Conservation (phyloP, 2,888 invertebrate genomes). For the Synanthedon formicaeformis region DNA sequence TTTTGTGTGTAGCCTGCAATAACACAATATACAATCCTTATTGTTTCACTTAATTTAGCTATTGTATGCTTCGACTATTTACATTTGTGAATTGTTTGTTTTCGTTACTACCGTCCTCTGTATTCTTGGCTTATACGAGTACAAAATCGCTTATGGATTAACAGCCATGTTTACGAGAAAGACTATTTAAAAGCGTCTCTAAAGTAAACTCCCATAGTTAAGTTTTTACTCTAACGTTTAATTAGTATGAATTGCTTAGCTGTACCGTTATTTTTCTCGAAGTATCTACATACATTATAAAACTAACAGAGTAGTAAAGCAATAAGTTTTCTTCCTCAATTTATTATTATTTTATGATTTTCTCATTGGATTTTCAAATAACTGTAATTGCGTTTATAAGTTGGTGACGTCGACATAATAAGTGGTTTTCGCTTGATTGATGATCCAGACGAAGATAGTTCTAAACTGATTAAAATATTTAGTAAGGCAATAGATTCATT, state of each 20-base stretch:
- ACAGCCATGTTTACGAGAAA: not conserved
- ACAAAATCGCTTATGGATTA: not conserved
- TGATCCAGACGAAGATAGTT: conserved; percentile 35
- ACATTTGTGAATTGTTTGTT: conserved; percentile 47
- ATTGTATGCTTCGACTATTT: conserved; percentile 60
- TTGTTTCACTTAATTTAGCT: conserved; percentile 66
- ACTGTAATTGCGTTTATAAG: conserved; percentile 30
- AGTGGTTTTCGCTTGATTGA: conserved; percentile 53
- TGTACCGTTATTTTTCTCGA: conserved; percentile 9
- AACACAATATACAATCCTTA: conserved; percentile 62
- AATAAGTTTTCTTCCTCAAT: not conserved
- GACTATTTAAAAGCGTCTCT: not conserved
- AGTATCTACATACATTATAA: not conserved
- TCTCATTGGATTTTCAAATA: conserved; percentile 27
- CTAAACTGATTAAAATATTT: conserved; percentile 50
- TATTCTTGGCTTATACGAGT: not conserved
- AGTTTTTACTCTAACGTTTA: conserved; percentile 6
- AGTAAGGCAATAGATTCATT: conserved; percentile 24
- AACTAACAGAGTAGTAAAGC: not conserved
- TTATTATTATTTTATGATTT: conserved; percentile 18
- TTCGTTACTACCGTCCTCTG: conserved; percentile 21
- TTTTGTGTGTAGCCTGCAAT: conserved; percentile 55
- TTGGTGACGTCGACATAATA: conserved; percentile 30
- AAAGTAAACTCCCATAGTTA: conserved; percentile 6
- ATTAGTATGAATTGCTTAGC: not conserved